Percentiles rank a stretch among this genome's conserved stretches.
These are phyloP conservation scores for Sandelia bainsii DNA, from an alignment of 2,797 vertebrate genomes.

Conservation along the genomic window DNA sequence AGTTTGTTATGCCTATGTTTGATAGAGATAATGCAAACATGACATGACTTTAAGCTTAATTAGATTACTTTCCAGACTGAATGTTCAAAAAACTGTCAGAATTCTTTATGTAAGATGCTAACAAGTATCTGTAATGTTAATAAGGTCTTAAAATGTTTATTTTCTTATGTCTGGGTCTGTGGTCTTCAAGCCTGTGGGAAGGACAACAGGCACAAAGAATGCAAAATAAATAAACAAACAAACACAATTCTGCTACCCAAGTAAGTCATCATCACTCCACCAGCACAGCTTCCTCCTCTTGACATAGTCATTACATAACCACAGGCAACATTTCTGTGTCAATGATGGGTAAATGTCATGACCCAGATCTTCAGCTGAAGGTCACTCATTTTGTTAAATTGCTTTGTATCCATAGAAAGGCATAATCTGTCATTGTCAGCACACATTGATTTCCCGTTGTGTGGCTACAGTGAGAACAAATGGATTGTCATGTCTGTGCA, in stretches of 20 bases:
- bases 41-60: neutral
- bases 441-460: slow-evolving; percentile 43
- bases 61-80: too few relatives aligned
- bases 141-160: neutral
- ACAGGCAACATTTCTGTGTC: slow-evolving; percentile 20
- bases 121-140: neutral
- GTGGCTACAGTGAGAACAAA: slow-evolving; percentile 23
- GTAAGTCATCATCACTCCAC: slow-evolving; percentile 42
- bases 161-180: neutral
- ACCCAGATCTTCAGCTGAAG: slow-evolving; percentile 29
- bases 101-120: neutral
- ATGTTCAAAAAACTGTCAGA: too few relatives aligned
- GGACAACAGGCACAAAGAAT: slow-evolving; percentile 26
- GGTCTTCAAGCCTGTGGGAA: slow-evolving; percentile 23
- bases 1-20: neutral
- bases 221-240: slow-evolving; percentile 48
- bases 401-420: slow-evolving; percentile 18
- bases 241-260: slow-evolving; percentile 39
- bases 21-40: neutral
- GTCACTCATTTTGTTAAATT: slow-evolving; percentile 39
- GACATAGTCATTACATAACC: slow-evolving; percentile 57
- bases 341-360: neutral
- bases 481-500: slow-evolving; percentile 22
- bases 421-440: slow-evolving; percentile 20
- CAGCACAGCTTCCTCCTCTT: slow-evolving; percentile 27